Conservation (phyloP, 2,113 vertebrate species). For the Cheirogaleus medius region DNA sequence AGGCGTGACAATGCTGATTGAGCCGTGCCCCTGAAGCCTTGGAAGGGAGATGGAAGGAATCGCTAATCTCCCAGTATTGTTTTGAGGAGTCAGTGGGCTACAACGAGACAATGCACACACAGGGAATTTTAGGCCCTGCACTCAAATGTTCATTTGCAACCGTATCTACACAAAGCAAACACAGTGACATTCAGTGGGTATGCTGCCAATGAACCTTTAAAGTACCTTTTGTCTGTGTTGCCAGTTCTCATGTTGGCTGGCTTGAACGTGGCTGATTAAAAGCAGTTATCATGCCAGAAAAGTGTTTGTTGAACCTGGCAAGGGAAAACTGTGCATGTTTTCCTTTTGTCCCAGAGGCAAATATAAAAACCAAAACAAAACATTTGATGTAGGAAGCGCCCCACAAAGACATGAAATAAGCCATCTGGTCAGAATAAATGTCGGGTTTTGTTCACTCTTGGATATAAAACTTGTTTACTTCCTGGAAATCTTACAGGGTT, state of each 20-base stretch:
- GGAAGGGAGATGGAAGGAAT: rapidly evolving
- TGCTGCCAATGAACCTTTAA: neutral
- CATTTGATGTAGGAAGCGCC: neutral
- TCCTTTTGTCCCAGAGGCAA: neutral
- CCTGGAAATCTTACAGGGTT: neutral
- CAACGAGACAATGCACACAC: rapidly evolving
- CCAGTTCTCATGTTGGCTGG: neutral
- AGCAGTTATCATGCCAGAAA: neutral
- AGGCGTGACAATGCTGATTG: rapidly evolving
- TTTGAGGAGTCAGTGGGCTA: neutral
- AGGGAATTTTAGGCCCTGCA: no score
- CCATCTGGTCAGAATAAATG: neutral
- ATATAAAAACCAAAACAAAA: neutral
- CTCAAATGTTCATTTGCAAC: neutral
- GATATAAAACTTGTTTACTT: neutral
- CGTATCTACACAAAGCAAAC: neutral
- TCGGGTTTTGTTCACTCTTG: neutral
- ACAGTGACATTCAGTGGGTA: rapidly evolving
- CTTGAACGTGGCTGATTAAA: rapidly evolving
- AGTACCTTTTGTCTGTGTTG: neutral
- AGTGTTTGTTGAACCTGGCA: neutral
- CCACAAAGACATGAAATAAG: neutral
- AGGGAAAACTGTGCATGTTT: neutral
- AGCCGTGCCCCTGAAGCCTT: neutral
- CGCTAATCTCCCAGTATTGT: neutral